Evolutionary conservation across 2,113 vertebrate genomes (phyloP).

Genomic region (Pardalotus punctatus): DNA sequence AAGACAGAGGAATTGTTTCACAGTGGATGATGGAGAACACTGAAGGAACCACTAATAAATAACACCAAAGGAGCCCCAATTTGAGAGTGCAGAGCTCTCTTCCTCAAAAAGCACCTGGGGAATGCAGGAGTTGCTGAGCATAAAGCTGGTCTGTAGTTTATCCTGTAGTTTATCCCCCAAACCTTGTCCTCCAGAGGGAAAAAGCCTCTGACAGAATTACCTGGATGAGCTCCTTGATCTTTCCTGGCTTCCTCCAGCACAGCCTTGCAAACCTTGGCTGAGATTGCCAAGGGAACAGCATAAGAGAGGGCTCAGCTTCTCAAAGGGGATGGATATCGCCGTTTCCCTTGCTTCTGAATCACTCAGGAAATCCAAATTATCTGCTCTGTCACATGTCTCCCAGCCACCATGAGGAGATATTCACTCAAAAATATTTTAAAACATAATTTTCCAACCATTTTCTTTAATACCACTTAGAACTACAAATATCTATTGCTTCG

Average conservation of each 20-base stretch:
- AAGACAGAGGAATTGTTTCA: background rate
- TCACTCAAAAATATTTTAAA: background rate
- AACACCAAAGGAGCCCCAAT: background rate
- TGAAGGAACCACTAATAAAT: background rate
- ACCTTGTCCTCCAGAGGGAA: background rate
- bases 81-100: no score
- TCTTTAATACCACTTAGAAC: background rate
- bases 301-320: background rate
- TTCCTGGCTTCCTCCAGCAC: background rate
- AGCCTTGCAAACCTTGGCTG: background rate
- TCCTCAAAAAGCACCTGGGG: background rate
- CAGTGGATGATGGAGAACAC: background rate
- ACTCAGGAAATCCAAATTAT: background rate
- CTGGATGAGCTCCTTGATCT: background rate
- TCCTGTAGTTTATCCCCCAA: background rate
- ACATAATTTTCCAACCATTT: background rate
- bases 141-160: background rate
- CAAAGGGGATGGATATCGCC: background rate
- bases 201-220: background rate
- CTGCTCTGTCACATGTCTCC: background rate
- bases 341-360: background rate
- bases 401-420: accelerated
- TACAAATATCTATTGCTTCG: background rate
- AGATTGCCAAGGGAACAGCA: background rate
- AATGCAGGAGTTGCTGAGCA: background rate